phyloP scores from a whole-genome alignment of 2,888 invertebrate genomes.

The Gisinianus flammeolus region DNA sequence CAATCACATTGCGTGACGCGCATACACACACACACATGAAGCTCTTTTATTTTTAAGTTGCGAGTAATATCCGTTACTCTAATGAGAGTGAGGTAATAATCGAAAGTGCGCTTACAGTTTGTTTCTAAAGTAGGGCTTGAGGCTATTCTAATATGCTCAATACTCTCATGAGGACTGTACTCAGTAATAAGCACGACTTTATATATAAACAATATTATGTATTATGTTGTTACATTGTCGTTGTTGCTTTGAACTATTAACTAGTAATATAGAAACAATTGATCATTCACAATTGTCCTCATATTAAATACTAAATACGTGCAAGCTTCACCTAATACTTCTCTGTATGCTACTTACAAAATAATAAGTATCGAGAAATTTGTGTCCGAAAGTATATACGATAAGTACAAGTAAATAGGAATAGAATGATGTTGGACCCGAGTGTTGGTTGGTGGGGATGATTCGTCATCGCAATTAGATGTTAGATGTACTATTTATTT shows the following conservation, averaged over 20 bases:
- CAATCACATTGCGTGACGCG: slow-evolving; percentile 13
- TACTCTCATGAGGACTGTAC: no score
- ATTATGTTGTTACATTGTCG: no score
- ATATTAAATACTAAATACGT: neutral
- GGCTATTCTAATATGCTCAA: neutral
- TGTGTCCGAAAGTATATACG: neutral
- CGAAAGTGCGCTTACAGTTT: neutral
- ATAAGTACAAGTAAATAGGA: neutral
- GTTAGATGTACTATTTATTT: neutral
- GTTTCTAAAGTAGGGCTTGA: neutral
- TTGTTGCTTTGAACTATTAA: neutral
- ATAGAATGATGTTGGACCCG: no score
- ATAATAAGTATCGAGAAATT: neutral
- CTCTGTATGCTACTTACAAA: no score
- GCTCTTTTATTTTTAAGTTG: neutral
- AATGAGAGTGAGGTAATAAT: neutral
- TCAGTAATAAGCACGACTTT: no score
- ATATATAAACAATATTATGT: no score
- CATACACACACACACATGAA: neutral
- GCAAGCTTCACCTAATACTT: no score
- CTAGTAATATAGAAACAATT: neutral
- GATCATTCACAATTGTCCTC: neutral
- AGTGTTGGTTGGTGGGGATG: neutral
- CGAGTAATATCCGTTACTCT: neutral
- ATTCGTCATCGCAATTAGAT: neutral